These are phyloP conservation scores for Stegodyphus mimosarum DNA, from an alignment of 1,140 invertebrate species.

Conservation along the genomic window DNA sequence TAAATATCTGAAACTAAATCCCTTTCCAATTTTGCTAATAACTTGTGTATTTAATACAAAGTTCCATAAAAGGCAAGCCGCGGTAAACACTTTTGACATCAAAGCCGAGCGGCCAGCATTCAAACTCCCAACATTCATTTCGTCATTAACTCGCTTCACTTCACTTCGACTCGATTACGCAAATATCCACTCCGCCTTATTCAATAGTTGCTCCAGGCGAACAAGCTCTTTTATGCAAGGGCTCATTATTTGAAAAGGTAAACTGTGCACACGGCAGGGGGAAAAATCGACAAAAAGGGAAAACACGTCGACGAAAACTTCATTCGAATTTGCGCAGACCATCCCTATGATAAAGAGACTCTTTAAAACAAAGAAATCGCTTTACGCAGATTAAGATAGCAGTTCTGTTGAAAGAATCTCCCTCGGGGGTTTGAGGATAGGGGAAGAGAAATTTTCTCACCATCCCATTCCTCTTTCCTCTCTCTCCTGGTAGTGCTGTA, in stretches of 20 bases:
- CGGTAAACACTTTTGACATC: not conserved
- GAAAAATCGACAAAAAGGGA: no score
- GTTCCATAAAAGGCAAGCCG: not conserved
- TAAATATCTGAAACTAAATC: no score
- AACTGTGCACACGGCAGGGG: no score
- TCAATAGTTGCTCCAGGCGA: not conserved
- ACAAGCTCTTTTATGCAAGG: not conserved
- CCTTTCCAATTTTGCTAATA: no score
- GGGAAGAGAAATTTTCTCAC: no score
- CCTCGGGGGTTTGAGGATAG: not conserved
- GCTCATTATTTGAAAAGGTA: conserved; percentile 2
- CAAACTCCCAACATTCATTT: not conserved
- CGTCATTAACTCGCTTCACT: not conserved
- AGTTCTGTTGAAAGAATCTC: not conserved
- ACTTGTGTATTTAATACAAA: no score
- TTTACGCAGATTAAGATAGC: conserved; percentile 15
- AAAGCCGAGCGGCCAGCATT: not conserved
- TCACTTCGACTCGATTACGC: not conserved
- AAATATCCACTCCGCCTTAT: not conserved
- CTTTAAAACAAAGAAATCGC: conserved; percentile 17
- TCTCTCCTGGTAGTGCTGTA: not conserved
- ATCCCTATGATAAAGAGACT: not conserved
- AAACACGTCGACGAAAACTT: not conserved
- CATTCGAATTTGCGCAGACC: not conserved
- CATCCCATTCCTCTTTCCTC: no score